Evolutionary conservation across 2,888 invertebrate species (phyloP).

Genomic region (Coremacera marginata): DNA sequence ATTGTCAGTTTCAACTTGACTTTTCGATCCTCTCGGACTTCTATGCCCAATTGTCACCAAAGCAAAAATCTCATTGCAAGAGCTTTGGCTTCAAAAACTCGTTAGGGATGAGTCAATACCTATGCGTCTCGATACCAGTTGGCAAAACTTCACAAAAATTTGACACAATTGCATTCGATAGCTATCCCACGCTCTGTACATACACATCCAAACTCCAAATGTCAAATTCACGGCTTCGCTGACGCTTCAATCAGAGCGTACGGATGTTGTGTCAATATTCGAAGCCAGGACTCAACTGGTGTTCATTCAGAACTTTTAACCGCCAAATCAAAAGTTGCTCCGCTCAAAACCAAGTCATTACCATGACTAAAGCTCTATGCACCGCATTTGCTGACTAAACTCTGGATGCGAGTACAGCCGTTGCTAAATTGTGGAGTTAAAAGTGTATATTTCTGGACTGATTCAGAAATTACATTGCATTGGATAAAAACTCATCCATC

Average conservation of each 20-base stretch:
- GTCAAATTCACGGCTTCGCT: conserved; percentile 43
- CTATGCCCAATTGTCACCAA: not conserved
- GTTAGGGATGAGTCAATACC: conserved; percentile 17
- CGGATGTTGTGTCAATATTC: conserved; percentile 23
- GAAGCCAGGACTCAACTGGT: not conserved
- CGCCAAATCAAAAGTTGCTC: conserved; percentile 42
- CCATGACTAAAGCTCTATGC: conserved; percentile 39
- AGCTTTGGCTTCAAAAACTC: conserved; percentile 11
- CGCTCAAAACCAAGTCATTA: conserved; percentile 37
- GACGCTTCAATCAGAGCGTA: conserved; percentile 41
- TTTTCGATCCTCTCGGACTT: conserved; percentile 18
- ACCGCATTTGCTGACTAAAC: conserved; percentile 39
- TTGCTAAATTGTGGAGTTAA: conserved; percentile 24
- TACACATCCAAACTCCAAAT: conserved; percentile 5
- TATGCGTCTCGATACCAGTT: not conserved
- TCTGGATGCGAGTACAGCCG: conserved; percentile 13
- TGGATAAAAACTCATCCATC: too few relatives aligned
- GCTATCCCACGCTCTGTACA: conserved; percentile 22
- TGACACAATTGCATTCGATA: not conserved
- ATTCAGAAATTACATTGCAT: too few relatives aligned
- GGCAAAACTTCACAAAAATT: not conserved
- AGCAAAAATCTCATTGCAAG: conserved; percentile 15
- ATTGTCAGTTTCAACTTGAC: conserved; percentile 1
- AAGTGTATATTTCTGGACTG: conserved; percentile 31
- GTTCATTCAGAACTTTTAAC: conserved; percentile 6